Base-by-base conservation (phyloP, 1,140 invertebrate species). In the Carposina sasakii region DNA sequence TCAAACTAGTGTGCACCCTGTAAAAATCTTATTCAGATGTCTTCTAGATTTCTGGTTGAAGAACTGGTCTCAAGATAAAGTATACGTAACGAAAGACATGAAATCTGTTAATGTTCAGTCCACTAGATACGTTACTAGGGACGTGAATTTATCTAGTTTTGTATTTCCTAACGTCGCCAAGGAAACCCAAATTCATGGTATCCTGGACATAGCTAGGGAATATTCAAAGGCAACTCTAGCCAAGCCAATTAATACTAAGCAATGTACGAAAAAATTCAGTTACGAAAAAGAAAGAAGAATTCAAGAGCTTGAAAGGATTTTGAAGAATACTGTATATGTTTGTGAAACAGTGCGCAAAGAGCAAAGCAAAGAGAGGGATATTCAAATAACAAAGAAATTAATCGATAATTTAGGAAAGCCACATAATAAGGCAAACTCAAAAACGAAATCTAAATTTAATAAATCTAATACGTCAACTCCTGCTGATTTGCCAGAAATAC, bases 321-420 rank as follows among this genome's bases (percentile, higher is more conserved):
- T 82, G 1, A 76, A 76, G 43, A 81, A 76, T 50, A 82, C 76
- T 8, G 67, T 82, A 2, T 82, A 81, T 23, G 48, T 70, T n/a
- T 77, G 67, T 51, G 69, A 71, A 30, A 71, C 67, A 9, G 36
- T 60, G 3, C 48, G 40, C n/a, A 61, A 40, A 30, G 55, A 40
- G 13, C 28, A 60, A 21, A 71, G 52, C 36, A 62, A 50, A 56
- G 59, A 70, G 15, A 71, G 64, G 47, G 67, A 82, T 48, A 75
- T 74, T 6, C 57, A 60, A 57, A 73, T 70, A 3, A 74, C 76
- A 0, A 70, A 77, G 55, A 67, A 54, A 24, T 24, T 77, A 12
- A 69, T 78, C 20, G 44, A 69, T 48, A 71, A 71, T 22, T 44
- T 74, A 9, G 63, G 59, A 9, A 75, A 67, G 30, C 28, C 57